Base-by-base conservation (phyloP, 2,113 vertebrate species). In the Entelurus aequoreus region DNA sequence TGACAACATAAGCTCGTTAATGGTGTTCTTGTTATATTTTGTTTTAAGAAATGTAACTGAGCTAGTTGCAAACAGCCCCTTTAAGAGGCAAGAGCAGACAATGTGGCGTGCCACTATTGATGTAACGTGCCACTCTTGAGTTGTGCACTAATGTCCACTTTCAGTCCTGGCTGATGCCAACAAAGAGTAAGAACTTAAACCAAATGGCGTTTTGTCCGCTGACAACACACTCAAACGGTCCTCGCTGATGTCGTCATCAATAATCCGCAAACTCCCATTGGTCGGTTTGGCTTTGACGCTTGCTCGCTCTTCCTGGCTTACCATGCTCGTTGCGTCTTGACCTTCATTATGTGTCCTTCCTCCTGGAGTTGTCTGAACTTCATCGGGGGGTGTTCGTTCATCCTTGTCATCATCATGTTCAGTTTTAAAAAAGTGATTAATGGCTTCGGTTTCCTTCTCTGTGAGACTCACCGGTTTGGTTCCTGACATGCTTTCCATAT, bases 161-260 rank as follows among this genome's bases (percentile, higher is more conserved):
- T 84, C 83, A 0, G 78, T 67, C 21, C 63, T 72, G 1, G 77
- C 62, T 16, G 75, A 58, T 1, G 72, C 66, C 68, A 86, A 65
- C 59, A 79, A 50, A 63, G 84, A 76, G 60, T 87, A 74, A 1
- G 85, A 81, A 6, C 71, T 68, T 16, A 8, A 78, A 21, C 60
- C 78, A 35, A 88, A 84, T 62, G 80, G 9, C 0, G 75, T 63
- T 48, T 83, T 82, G 1, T 87, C 80, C 51, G 83, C 68, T 11
- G 83, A 78, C 67, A 83, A 82, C 1, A 69, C 54, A 71, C 80
- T 82, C 13, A 77, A 68, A 0, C 59, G 65, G 37, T 87, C 86
- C 67, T 74, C 83, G 54, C 80, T 81, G 7, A 77, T 72, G 60
- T 83, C 70, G 66, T 86, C 76, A n/a, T 72, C 35, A 36, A 77